Percentiles rank a stretch among this genome's conserved stretches.
Evolutionary conservation across 2,113 vertebrate genomes (phyloP).

Genomic region (Cynoglossus semilaevis): DNA sequence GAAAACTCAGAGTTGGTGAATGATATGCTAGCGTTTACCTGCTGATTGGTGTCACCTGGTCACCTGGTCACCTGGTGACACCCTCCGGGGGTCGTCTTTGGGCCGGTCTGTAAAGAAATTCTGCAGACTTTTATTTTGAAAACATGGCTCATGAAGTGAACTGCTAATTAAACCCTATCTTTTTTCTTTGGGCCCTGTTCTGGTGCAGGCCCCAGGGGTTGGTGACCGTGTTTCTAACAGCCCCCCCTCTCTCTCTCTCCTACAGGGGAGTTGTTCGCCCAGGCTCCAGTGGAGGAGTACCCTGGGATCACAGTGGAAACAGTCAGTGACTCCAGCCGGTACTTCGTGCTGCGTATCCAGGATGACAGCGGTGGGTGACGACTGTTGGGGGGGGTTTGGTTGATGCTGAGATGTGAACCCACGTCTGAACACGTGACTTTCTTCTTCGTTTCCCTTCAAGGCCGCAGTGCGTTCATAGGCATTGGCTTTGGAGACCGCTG

Average conservation of each 20-base stretch:
- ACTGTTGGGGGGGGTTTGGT: neutral
- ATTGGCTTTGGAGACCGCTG: conserved; percentile 93
- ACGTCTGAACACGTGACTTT: neutral
- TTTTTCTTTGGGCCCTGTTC: no score
- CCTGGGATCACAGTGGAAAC: conserved; percentile 91
- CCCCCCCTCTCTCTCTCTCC: conserved; percentile 13
- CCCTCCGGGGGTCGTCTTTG: no score
- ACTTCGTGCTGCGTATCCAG: conserved; percentile 92
- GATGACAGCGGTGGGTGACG: conserved; percentile 85
- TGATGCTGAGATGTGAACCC: neutral
- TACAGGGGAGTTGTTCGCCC: conserved; percentile 91
- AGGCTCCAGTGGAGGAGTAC: conserved; percentile 88
- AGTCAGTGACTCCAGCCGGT: conserved; percentile 91
- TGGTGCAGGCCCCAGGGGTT: no score
- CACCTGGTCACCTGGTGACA: no score
- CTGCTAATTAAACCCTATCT: no score
- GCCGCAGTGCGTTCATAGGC: conserved; percentile 95
- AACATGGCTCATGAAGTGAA: no score
- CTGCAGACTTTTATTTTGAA: no score
- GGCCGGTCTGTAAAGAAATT: no score
- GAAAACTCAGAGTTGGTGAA: no score
- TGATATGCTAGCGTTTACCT: no score
- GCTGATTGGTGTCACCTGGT: no score
- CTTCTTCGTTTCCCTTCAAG: conserved; percentile 59
- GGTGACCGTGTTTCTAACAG: neutral